phyloP scores from a whole-genome alignment of 2,797 vertebrate genomes.

The Falco peregrinus region DNA sequence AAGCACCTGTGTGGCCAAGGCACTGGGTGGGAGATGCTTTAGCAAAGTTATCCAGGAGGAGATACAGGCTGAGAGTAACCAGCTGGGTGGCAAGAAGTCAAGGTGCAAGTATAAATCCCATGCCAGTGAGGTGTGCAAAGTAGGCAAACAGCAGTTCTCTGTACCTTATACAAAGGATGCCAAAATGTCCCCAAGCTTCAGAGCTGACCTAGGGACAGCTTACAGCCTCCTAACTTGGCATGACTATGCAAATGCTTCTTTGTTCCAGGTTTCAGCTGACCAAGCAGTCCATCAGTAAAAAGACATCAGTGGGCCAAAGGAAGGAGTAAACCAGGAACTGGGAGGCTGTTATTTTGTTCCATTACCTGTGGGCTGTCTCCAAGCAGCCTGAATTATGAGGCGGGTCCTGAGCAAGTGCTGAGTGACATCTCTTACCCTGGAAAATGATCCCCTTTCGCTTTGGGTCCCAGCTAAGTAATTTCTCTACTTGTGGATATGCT shows the following conservation, averaged over 20 bases:
- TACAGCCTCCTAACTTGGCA: fast-evolving
- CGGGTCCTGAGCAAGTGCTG: background rate
- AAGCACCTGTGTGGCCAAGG: fast-evolving
- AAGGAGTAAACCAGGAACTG: background rate
- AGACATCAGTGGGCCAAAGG: background rate
- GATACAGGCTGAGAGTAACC: background rate
- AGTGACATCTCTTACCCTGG: background rate
- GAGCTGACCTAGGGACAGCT: background rate
- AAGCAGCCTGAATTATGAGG: background rate
- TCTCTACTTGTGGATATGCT: background rate
- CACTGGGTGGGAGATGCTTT: background rate
- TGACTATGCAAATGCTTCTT: background rate
- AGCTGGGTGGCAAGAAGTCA: background rate
- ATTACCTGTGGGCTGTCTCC: background rate
- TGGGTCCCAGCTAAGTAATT: background rate
- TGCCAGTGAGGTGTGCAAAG: background rate
- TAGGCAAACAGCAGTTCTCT: background rate
- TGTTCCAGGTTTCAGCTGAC: background rate
- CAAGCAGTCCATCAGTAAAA: background rate
- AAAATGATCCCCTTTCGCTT: background rate
- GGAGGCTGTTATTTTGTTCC: background rate
- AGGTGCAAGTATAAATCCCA: background rate
- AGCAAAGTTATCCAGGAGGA: background rate
- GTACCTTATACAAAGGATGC: background rate
- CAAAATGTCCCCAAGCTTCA: background rate